These are phyloP conservation scores for Seira musarum DNA, from an alignment of 2,888 invertebrate genomes.

Conservation along the genomic window DNA sequence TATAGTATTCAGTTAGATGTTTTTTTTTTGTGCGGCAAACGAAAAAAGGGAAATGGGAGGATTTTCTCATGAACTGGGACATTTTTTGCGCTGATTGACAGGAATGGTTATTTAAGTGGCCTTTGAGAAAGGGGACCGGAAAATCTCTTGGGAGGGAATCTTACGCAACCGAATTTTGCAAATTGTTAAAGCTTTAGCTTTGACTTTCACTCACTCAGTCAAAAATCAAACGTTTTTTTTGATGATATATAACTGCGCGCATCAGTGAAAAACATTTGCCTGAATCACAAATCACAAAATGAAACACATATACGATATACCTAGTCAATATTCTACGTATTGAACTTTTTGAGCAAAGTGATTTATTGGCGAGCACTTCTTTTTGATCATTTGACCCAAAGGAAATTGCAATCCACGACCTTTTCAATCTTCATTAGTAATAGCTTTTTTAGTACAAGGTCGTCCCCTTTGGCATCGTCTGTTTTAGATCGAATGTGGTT, in stretches of 20 bases:
- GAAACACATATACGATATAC: too few species aligned
- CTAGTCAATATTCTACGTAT: too few species aligned
- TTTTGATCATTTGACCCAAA: not conserved
- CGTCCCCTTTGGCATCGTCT: not conserved
- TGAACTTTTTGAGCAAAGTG: not conserved
- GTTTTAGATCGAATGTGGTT: not conserved
- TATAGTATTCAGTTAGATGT: not conserved
- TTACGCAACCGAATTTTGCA: too few species aligned
- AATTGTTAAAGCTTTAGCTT: too few species aligned
- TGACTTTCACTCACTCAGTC: too few species aligned
- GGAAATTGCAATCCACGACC: conserved; percentile 44
- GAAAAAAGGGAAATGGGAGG: too few species aligned
- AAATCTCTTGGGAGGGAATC: not conserved
- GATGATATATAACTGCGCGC: too few species aligned
- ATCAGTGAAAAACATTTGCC: too few species aligned
- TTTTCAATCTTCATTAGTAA: conserved; percentile 35
- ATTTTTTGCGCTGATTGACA: not conserved
- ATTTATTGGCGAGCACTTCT: not conserved
- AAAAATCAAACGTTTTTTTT: too few species aligned
- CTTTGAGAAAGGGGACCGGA: not conserved
- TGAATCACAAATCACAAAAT: too few species aligned
- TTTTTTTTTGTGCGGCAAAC: too few species aligned
- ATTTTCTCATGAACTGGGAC: too few species aligned
- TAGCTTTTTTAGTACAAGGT: conserved; percentile 20
- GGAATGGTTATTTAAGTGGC: not conserved